These are phyloP conservation scores for Myrmecophaga tridactyla DNA, from an alignment of 2,113 vertebrate species.

Conservation along the genomic window DNA sequence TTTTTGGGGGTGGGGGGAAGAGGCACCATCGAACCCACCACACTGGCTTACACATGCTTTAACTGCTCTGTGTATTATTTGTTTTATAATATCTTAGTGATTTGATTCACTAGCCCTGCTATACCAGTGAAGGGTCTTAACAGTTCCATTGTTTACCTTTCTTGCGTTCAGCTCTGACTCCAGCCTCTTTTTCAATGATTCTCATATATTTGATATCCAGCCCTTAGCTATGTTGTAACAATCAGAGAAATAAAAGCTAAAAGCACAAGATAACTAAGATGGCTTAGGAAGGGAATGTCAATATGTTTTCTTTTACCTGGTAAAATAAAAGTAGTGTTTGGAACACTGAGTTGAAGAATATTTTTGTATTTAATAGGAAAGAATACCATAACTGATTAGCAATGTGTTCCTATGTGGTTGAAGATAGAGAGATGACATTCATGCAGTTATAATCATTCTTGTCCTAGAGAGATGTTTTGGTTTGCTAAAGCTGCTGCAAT, in stretches of 20 bases:
- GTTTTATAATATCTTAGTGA: background rate
- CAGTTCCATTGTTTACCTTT: background rate
- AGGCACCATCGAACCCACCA: too few relatives aligned
- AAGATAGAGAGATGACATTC: background rate
- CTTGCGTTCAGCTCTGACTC: background rate
- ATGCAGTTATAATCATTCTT: background rate
- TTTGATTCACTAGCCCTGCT: background rate
- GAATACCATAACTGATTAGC: background rate
- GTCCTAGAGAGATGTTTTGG: too few relatives aligned
- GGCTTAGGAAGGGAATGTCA: background rate
- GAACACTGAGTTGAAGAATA: background rate
- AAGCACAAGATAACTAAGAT: background rate
- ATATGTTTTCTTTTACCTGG: background rate
- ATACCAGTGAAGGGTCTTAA: background rate
- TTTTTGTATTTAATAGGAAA: background rate
- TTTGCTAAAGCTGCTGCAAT: too few relatives aligned
- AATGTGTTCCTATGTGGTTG: background rate
- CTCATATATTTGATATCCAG: background rate
- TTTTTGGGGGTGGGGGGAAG: too few relatives aligned
- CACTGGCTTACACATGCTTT: background rate
- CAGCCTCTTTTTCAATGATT: background rate
- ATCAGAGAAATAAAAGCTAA: conserved; percentile 3
- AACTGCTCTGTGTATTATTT: background rate
- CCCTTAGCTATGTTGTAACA: background rate
- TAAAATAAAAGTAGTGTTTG: conserved; percentile 26